Evolutionary conservation across 2,888 invertebrate genomes (phyloP), one percentile per base, ranked within the genome.

Genomic region (Caenorhabditis sp.): DNA sequence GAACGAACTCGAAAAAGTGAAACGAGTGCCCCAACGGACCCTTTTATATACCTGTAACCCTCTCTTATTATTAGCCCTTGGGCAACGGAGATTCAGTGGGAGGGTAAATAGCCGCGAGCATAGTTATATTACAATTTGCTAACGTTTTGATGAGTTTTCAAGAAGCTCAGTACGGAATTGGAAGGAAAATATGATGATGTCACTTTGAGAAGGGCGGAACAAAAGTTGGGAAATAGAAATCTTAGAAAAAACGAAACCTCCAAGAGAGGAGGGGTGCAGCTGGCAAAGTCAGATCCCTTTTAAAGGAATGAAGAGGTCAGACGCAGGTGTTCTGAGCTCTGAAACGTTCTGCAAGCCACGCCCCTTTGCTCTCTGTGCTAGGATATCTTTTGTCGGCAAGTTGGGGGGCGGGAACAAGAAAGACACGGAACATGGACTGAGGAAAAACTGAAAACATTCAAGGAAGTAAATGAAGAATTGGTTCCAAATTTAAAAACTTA

Each of bases 11-110:
- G 62, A 80, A 72, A 80, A 80, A 80, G 62, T 72, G 72, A 72
- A 68, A 68, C 67, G 50, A 65, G 67, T 55, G 67, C 26, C 50
- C 28, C 61, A 62, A 55, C 58, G 67, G 50, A 72, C 67, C 62
- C 65, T 72, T 72, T 80, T 80, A 71, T 69, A 69, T 80, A 80
- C 80, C 80, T 80, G 70, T 24, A 79, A 79, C 60, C 18, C 32
- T 15, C 35, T 26, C 20, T 8, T 35, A 53, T 68, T 56, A 60
- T 64, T 69, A 69, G 65, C 47, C 47, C 60, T 26, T 35, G 40
- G 60, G 70, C 65, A 37, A 58, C 40, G 18, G 50, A 37, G 50
- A 69, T 69, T 26, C 22, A 24, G 56, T 56, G 40, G 35, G 40
- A 64, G 64, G 50, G 53, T 32, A 79, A 79, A 79, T 79, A 79